phyloP scores from a whole-genome alignment of 1,140 invertebrate genomes.

The Homalodisca vitripennis region DNA sequence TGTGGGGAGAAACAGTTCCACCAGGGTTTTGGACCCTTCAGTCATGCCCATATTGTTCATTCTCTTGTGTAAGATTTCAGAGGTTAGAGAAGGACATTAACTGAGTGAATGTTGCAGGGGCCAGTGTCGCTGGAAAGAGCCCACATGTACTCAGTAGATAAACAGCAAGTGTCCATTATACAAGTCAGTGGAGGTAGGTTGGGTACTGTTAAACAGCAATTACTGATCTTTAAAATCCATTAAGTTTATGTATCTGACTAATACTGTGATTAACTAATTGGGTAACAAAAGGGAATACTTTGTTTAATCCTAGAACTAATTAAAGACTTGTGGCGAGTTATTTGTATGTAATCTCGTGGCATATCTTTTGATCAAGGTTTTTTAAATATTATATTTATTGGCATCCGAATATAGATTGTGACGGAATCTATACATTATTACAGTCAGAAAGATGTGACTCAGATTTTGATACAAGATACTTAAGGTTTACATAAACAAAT shows the following conservation, averaged over 20 bases:
- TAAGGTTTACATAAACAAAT: too few species aligned
- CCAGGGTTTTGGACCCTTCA: too few species aligned
- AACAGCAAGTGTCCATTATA: conserved; percentile 67
- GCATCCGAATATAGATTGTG: too few species aligned
- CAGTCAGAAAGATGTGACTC: too few species aligned
- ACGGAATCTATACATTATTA: too few species aligned
- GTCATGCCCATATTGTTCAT: too few species aligned
- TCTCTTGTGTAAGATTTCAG: too few species aligned
- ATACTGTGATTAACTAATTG: neutral
- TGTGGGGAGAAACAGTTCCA: too few species aligned
- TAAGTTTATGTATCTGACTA: neutral
- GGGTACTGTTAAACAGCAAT: conserved; percentile 20
- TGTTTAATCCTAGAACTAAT: conserved; percentile 2
- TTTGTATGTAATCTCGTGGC: conserved; percentile 37
- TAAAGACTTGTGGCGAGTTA: too few species aligned
- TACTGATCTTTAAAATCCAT: neutral
- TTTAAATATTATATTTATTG: neutral
- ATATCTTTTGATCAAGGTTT: neutral
- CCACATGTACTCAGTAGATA: conserved; percentile 66
- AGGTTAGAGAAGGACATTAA: too few species aligned
- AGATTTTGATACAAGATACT: too few species aligned
- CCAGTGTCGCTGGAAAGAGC: conserved; percentile 54
- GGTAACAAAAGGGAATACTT: neutral
- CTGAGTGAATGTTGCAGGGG: neutral
- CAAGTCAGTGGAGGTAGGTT: conserved; percentile 49